A percentile compares a stretch with the other conserved stretches of the same genome.
Conservation (phyloP, 2,888 invertebrate species). For the Aphodius granarius region DNA sequence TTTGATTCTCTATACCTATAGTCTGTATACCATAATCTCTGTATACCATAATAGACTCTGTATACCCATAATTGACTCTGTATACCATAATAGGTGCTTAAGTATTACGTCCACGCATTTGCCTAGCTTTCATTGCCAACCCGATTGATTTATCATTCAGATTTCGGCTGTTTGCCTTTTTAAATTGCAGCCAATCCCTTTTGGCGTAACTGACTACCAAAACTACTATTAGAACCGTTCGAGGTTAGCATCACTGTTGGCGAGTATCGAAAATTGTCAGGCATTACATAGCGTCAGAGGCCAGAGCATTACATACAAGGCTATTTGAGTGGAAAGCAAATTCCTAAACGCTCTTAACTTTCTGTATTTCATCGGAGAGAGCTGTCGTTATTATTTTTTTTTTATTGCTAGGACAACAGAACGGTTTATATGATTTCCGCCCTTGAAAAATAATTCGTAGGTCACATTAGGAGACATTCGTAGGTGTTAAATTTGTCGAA, state of each 20-base stretch:
- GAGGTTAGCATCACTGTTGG: background rate
- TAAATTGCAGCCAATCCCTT: background rate
- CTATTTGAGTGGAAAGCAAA: background rate
- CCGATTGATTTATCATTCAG: background rate
- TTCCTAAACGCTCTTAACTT: background rate
- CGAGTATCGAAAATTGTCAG: background rate
- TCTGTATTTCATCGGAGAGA: background rate
- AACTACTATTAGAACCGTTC: background rate
- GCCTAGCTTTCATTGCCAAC: background rate
- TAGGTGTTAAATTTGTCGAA: no score
- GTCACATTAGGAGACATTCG: no score
- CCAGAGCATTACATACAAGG: background rate
- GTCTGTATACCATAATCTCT: no score
- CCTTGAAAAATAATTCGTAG: no score
- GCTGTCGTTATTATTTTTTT: no score
- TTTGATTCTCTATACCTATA: no score
- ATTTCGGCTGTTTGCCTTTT: background rate
- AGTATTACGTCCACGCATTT: background rate
- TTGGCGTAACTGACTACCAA: background rate
- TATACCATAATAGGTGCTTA: background rate
- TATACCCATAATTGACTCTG: no score
- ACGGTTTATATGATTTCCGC: no score
- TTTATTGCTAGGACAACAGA: no score
- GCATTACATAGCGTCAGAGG: background rate
- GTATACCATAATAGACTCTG: no score